A percentile compares a stretch with the other conserved stretches of the same genome.
Conservation (phyloP, 2,888 invertebrate genomes). For the Drosophila colorata region DNA sequence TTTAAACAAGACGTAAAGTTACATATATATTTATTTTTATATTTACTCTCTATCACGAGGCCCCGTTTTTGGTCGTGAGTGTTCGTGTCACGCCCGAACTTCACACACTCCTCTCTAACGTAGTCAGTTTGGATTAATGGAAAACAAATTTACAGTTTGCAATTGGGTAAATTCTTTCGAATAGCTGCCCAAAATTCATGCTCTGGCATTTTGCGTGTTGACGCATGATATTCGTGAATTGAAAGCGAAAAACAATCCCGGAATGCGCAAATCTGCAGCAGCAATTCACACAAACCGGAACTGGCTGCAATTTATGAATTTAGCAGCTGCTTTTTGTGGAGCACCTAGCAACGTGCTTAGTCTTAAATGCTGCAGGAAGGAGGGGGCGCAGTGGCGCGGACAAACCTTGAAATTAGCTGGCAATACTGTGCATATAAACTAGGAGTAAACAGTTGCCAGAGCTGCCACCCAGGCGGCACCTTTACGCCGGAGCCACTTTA, state of each 20-base stretch:
- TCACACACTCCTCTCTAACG: neutral
- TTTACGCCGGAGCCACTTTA: slow-evolving; percentile 52
- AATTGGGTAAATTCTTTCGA: slow-evolving; percentile 18
- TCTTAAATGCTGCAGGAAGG: slow-evolving; percentile 16
- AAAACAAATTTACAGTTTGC: slow-evolving; percentile 6
- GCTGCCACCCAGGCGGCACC: slow-evolving; percentile 45
- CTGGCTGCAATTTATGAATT: slow-evolving; percentile 34
- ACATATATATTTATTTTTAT: too few relatives aligned
- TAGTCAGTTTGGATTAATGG: slow-evolving; percentile 1
- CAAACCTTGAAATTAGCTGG: slow-evolving; percentile 48
- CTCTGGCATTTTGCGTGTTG: slow-evolving; percentile 36
- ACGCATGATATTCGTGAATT: slow-evolving; percentile 37
- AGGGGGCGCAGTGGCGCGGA: too few relatives aligned
- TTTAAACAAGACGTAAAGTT: too few relatives aligned
- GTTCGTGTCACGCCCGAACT: slow-evolving; percentile 17
- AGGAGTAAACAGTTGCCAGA: slow-evolving; percentile 36
- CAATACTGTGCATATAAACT: slow-evolving; percentile 48
- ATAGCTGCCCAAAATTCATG: slow-evolving; percentile 18
- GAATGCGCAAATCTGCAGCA: slow-evolving; percentile 28
- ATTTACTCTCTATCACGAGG: too few relatives aligned
- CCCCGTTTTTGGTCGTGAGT: too few relatives aligned
- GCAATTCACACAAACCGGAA: slow-evolving; percentile 11
- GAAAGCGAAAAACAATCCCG: slow-evolving; percentile 27
- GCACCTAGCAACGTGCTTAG: slow-evolving; percentile 27
- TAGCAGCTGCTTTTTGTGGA: slow-evolving; percentile 6